Conservation (phyloP, 2,797 vertebrate genomes). For the Sphenopsis melanotis region DNA sequence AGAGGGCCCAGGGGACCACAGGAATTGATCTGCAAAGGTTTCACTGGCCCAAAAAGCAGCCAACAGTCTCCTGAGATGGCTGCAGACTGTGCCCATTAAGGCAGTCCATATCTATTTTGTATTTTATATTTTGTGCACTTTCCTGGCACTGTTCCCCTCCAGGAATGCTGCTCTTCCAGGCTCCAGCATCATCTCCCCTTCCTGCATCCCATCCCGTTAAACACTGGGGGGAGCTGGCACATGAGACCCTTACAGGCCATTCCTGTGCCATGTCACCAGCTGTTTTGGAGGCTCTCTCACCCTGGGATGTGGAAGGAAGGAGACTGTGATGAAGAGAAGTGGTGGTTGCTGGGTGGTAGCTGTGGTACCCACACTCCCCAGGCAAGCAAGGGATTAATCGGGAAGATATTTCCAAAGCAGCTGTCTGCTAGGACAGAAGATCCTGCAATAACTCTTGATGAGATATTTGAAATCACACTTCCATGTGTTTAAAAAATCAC, state of each 20-base stretch:
- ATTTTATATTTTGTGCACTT: neutral
- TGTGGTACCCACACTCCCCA: neutral
- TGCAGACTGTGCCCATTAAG: neutral
- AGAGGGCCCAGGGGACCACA: fast-evolving
- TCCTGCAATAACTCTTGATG: neutral
- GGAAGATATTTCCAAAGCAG: neutral
- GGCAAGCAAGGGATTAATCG: neutral
- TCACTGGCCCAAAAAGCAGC: neutral
- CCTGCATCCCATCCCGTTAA: neutral
- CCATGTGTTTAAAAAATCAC: constrained; percentile 33
- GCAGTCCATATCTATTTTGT: neutral
- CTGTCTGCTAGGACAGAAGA: neutral
- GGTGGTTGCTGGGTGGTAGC: neutral
- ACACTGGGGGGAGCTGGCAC: neutral
- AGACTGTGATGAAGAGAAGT: neutral
- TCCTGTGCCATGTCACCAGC: neutral
- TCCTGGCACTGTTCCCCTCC: neutral
- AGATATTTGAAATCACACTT: neutral
- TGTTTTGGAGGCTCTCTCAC: neutral
- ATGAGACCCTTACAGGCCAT: neutral
- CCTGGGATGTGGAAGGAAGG: neutral
- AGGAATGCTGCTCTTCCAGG: neutral
- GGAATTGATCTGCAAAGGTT: neutral
- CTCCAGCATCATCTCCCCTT: neutral
- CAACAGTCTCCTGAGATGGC: neutral